A percentile compares a stretch with the other conserved stretches of the same genome.
These are phyloP conservation scores for Opisthograptis luteolata DNA, from an alignment of 2,888 invertebrate genomes.

Conservation along the genomic window DNA sequence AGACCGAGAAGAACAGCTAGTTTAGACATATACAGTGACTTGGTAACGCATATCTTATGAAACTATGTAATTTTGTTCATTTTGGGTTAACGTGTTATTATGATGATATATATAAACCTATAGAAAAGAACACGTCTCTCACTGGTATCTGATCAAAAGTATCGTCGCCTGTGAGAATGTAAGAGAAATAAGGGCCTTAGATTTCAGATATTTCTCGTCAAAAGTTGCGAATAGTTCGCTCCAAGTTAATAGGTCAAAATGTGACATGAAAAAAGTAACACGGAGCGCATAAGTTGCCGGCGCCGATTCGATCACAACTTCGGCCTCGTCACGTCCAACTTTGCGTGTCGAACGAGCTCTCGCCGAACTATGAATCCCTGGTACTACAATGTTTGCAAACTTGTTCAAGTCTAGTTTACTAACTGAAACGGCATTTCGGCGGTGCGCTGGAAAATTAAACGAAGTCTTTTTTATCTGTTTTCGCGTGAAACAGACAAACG, in stretches of 20 bases:
- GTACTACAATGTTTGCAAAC: constrained; percentile 37
- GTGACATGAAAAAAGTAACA: constrained; percentile 15
- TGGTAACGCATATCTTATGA: too few relatives aligned
- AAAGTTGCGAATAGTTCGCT: not conserved
- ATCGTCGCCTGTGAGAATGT: too few relatives aligned
- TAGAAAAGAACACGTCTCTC: too few relatives aligned
- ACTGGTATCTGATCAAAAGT: too few relatives aligned
- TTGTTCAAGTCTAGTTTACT: constrained; percentile 17
- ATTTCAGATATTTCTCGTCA: not conserved
- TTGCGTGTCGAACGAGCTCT: constrained; percentile 29
- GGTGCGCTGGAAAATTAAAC: not conserved
- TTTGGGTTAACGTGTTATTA: too few relatives aligned
- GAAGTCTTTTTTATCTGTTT: not conserved
- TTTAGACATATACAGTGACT: too few relatives aligned
- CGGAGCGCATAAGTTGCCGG: constrained; percentile 18
- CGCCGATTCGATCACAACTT: constrained; percentile 31
- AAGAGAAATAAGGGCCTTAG: too few relatives aligned
- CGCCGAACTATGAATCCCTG: constrained; percentile 30
- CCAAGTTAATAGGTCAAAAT: constrained; percentile 18
- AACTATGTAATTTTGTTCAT: too few relatives aligned
- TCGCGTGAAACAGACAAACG: not conserved
- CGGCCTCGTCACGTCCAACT: constrained; percentile 30
- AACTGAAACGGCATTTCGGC: constrained; percentile 10
- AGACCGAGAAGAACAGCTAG: too few relatives aligned
- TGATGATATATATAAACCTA: too few relatives aligned